Percentiles rank a stretch among this genome's conserved stretches.
Evolutionary conservation across 2,113 vertebrate species (phyloP).

Genomic region (Vireo altiloquus): DNA sequence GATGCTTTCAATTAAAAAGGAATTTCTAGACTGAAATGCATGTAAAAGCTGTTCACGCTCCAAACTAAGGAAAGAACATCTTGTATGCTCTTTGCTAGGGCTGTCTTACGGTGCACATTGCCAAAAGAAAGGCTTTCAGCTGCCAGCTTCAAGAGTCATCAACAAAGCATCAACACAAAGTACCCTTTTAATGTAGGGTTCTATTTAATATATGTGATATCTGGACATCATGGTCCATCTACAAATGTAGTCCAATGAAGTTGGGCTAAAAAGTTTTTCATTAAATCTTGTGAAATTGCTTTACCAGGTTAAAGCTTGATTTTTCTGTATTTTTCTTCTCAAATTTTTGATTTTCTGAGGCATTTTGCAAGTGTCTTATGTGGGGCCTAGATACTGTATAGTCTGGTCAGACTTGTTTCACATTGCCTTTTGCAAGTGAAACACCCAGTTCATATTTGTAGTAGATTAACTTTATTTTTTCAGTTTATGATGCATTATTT

Average conservation of each 20-base stretch:
- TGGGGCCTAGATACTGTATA: background rate
- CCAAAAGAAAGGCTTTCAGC: background rate
- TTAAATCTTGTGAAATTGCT: background rate
- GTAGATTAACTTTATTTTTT: background rate
- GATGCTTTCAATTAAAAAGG: constrained; percentile 33
- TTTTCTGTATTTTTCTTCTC: background rate
- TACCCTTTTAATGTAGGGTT: background rate
- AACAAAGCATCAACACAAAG: background rate
- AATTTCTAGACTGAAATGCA: background rate
- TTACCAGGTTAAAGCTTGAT: background rate
- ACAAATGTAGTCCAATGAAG: background rate
- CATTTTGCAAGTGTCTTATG: background rate
- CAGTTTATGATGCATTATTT: background rate
- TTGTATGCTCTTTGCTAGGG: background rate
- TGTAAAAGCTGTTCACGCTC: background rate
- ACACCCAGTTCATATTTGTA: background rate
- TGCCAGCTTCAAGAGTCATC: background rate
- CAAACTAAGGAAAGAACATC: background rate
- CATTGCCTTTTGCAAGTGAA: background rate
- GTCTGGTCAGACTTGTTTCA: background rate
- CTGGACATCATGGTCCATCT: background rate
- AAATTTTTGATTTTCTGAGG: background rate
- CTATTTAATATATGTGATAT: background rate
- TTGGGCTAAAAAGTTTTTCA: background rate
- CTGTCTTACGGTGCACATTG: background rate